Percentiles rank a stretch among this genome's conserved stretches.
These are phyloP conservation scores for Ditula angustiorana DNA, from an alignment of 2,888 invertebrate genomes.

Conservation along the genomic window DNA sequence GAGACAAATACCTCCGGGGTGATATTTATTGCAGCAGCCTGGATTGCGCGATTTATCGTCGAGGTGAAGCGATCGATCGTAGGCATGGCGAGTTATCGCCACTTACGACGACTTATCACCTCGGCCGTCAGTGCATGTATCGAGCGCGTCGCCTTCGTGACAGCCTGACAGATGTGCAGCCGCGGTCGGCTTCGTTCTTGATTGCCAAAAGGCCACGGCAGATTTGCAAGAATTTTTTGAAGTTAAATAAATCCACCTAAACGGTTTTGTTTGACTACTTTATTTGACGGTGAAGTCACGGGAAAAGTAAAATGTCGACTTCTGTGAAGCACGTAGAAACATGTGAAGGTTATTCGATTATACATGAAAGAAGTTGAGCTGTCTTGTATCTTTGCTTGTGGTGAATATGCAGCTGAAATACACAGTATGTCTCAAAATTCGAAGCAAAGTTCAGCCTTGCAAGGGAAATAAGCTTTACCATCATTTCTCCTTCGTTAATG, in stretches of 20 bases:
- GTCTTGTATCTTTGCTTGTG: no score
- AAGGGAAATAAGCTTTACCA: no score
- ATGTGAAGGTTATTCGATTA: no score
- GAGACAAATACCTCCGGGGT: constrained; percentile 82
- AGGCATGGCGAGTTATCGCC: constrained; percentile 80
- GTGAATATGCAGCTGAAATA: no score
- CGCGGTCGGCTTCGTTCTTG: background rate
- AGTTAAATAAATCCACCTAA: background rate
- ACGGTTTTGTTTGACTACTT: background rate
- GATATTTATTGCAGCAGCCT: constrained; percentile 84
- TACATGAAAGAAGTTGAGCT: no score
- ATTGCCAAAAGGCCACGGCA: background rate
- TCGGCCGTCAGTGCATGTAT: constrained; percentile 43
- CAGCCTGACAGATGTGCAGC: constrained; percentile 39
- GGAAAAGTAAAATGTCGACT: background rate
- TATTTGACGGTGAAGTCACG: background rate
- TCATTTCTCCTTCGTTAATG: background rate
- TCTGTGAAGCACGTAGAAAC: background rate
- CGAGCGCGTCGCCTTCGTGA: constrained; percentile 43
- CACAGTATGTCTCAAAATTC: no score
- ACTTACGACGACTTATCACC: constrained; percentile 81
- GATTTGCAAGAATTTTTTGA: background rate
- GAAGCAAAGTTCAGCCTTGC: no score
- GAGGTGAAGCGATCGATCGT: constrained; percentile 81
- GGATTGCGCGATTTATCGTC: constrained; percentile 85